A percentile compares a stretch with the other conserved stretches of the same genome.
These are phyloP conservation scores for Labeo rohita DNA, from an alignment of 2,113 vertebrate genomes.

Conservation along the genomic window DNA sequence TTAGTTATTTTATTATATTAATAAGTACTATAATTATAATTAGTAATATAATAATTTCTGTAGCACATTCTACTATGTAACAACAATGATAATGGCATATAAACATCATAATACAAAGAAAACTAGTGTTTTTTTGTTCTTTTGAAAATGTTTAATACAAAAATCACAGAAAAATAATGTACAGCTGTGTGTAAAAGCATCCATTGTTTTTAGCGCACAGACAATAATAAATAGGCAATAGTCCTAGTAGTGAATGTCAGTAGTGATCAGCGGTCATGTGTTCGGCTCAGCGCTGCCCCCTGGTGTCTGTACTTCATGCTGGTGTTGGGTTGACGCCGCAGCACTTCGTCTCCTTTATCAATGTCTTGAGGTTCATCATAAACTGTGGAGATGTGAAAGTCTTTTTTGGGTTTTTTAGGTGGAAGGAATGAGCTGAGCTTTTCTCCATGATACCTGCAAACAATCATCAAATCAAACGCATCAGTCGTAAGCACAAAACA, in stretches of 20 bases:
- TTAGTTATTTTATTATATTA: no score
- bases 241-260: neutral
- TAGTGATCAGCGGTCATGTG: conserved; percentile 53
- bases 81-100: neutral
- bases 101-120: neutral
- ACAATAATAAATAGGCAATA: conserved; percentile 2
- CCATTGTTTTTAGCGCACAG: neutral
- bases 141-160: neutral
- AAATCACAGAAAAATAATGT: neutral
- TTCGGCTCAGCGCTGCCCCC: conserved; percentile 62
- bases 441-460: conserved; percentile 91
- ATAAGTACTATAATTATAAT: no score
- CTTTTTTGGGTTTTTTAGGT: conserved; percentile 75
- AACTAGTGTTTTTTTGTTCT: neutral
- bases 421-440: conserved; percentile 81
- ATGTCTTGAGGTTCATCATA: conserved; percentile 87
- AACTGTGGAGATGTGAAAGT: conserved; percentile 84
- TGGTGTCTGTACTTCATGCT: conserved; percentile 87
- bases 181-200: neutral
- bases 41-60: no score
- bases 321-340: conserved; percentile 84
- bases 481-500: neutral
- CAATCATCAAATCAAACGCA: conserved; percentile 11
- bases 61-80: neutral
- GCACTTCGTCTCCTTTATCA: conserved; percentile 81